Percentiles rank a stretch among this genome's conserved stretches.
phyloP scores from a whole-genome alignment of 2,888 invertebrate genomes.

The Meghimatium bilineatum region DNA sequence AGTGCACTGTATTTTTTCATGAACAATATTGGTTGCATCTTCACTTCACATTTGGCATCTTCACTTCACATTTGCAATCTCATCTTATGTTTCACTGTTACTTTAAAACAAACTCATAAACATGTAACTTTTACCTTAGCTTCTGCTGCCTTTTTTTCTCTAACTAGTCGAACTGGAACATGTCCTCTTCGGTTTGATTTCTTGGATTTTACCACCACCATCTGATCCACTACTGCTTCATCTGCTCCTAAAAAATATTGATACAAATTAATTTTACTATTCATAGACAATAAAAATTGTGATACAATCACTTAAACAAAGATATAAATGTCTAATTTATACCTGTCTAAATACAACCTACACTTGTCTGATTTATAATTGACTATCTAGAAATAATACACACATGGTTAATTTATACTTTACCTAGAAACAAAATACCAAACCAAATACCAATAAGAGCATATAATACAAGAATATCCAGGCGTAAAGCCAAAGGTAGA shows the following conservation, averaged over 20 bases:
- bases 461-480: no score
- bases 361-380: neutral
- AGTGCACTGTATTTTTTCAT: no score
- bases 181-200: slow-evolving; percentile 49
- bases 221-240: slow-evolving; percentile 59
- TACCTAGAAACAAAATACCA: no score
- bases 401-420: no score
- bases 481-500: no score
- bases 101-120: neutral
- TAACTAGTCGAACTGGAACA: slow-evolving; percentile 54
- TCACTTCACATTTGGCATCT: no score
- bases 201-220: slow-evolving; percentile 46
- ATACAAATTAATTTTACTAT: neutral
- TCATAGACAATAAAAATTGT: neutral
- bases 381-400: no score
- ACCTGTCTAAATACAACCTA: neutral
- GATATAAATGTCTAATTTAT: neutral
- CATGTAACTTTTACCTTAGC: neutral
- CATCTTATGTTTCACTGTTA: no score
- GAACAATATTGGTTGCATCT: no score
- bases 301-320: neutral
- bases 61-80: no score
- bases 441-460: no score
- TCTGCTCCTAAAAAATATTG: slow-evolving; percentile 59
- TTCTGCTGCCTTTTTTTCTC: slow-evolving; percentile 37